Evolutionary conservation across 2,888 invertebrate species (phyloP), one percentile per base, ranked within the genome.

Genomic region (Caenorhabditis plicata): DNA sequence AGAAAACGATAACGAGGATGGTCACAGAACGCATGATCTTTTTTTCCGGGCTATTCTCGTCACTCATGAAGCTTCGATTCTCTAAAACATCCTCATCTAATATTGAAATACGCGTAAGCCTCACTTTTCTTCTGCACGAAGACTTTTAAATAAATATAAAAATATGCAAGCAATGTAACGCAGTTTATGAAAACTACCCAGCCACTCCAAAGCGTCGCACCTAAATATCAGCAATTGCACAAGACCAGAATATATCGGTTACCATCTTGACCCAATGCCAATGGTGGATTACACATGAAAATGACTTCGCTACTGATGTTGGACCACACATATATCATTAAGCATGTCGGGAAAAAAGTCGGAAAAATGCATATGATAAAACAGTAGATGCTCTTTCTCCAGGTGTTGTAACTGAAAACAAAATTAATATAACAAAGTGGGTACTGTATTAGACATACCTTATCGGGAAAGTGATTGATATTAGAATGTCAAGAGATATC

Each of bases 201-300:
- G 9, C 33, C 52, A 9, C 40, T 46, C 52, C 52, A 52, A 17
- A 52, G n/a, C n/a, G n/a, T n/a, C n/a, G n/a, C n/a, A n/a, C n/a
- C n/a, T n/a, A n/a, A n/a, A n/a, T n/a, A n/a, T n/a, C n/a, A n/a
- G n/a, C n/a, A n/a, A n/a, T n/a, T n/a, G n/a, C n/a, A n/a, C n/a
- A n/a, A n/a, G n/a, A n/a, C n/a, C n/a, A n/a, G n/a, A n/a, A n/a
- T n/a, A n/a, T n/a, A n/a, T n/a, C 29, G 25, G 40, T 32, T 4
- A 45, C 45, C 1, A 46, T 40, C 15, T 41, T 33, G 1, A 26
- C 41, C 52, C 52, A 46, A 46, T 0, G 52, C 33, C 22, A 46
- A 15, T 4, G 52, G 52, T 1, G 52, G 52, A 19, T 45, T 52
- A 25, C 45, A 52, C 3, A 52, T 40, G 11, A 46, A 40, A 4